These are phyloP conservation scores for Chelmon rostratus DNA, from an alignment of 2,797 vertebrate species.

Conservation along the genomic window DNA sequence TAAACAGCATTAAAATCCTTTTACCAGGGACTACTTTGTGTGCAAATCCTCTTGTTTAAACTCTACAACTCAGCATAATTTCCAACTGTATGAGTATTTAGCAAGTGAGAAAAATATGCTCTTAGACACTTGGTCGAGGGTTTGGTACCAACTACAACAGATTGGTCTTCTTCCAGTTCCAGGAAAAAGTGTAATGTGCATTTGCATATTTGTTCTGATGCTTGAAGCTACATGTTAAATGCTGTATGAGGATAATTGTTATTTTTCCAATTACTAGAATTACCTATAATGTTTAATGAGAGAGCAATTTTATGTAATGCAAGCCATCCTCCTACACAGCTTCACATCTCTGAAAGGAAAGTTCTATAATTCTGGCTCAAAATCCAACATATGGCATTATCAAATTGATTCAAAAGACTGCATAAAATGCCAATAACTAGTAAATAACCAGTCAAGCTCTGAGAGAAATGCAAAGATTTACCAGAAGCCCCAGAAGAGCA, in stretches of 20 bases:
- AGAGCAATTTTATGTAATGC: neutral
- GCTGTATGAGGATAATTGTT: neutral
- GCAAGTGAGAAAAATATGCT: neutral
- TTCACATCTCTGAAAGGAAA: neutral
- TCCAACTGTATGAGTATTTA: constrained; percentile 13
- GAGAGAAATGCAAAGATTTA: neutral
- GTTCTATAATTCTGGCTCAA: neutral
- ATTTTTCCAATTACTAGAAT: neutral
- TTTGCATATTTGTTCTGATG: neutral
- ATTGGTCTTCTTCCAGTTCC: neutral
- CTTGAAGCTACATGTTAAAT: neutral
- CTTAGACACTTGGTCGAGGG: neutral
- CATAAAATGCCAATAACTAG: neutral
- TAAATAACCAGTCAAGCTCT: neutral
- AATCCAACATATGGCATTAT: neutral
- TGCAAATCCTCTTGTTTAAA: no score
- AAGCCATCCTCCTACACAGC: neutral
- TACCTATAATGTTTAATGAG: neutral
- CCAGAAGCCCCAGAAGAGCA: neutral
- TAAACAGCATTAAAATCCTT: no score
- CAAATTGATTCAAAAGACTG: neutral
- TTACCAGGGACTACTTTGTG: no score
- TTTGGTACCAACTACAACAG: neutral
- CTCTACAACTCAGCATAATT: constrained; percentile 13
- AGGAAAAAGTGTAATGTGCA: neutral